phyloP scores from a whole-genome alignment of 2,888 invertebrate genomes.

The Fabriciana adippe region DNA sequence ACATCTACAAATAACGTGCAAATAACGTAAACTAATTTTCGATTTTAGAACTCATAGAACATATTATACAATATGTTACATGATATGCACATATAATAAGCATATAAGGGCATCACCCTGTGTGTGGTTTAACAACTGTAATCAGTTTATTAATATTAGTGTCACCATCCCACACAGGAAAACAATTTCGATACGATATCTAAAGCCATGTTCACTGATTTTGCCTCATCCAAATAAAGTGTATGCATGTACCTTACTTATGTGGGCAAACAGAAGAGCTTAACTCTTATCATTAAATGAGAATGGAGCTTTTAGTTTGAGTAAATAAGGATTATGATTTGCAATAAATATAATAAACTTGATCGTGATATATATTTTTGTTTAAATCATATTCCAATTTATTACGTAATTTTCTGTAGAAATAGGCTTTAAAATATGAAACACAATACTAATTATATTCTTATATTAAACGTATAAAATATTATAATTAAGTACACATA shows the following conservation, averaged over 20 bases:
- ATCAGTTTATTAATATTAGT: slow-evolving; percentile 55
- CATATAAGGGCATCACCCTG: slow-evolving; percentile 31
- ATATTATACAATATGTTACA: no score
- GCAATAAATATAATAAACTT: slow-evolving; percentile 13
- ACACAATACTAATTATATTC: slow-evolving; percentile 9
- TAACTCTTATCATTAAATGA: slow-evolving; percentile 48
- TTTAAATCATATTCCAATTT: not conserved
- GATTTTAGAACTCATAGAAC: no score
- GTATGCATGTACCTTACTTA: slow-evolving; percentile 8
- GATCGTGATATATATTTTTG: not conserved
- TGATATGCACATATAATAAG: no score
- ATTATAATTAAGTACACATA: slow-evolving; percentile 39
- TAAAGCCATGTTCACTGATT: slow-evolving; percentile 57
- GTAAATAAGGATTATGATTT: slow-evolving; percentile 45
- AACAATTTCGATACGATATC: slow-evolving; percentile 57
- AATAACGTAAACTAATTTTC: no score
- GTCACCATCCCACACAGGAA: slow-evolving; percentile 54
- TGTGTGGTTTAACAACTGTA: slow-evolving; percentile 43
- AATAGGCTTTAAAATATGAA: slow-evolving; percentile 2
- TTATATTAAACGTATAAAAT: slow-evolving; percentile 29
- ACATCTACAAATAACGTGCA: no score
- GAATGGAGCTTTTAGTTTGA: slow-evolving; percentile 55
- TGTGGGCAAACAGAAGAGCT: slow-evolving; percentile 32
- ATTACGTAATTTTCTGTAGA: no score
- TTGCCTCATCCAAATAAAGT: slow-evolving; percentile 39